Evolutionary conservation across 2,113 vertebrate genomes (phyloP), one percentile per base, ranked within the genome.

Genomic region (Fukomys damarensis): DNA sequence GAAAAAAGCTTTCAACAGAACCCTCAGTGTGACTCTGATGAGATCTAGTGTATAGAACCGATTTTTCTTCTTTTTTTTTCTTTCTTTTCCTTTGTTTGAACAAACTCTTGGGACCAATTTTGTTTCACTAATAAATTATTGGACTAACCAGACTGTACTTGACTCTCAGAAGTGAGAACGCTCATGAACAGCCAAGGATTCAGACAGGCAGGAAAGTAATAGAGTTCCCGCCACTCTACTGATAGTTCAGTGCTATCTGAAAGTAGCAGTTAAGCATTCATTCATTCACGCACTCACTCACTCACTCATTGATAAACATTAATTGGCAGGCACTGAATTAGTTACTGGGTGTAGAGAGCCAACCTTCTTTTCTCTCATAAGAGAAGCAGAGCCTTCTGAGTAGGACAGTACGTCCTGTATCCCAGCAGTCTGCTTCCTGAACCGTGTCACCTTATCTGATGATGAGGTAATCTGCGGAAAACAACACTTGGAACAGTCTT

Each of bases 101-200:
- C 32, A 97, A 94, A 97, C 76, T 61, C 89, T 97, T 61, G 46
- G 22, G 10, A 89, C 74, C 61, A 97, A 95, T 63, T 72, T 97
- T 95, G 38, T 92, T 96, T 98, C 95, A 95, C 97, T 96, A 97
- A 98, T 97, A 98, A 98, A 94, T 96, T 95, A 91, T 93, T 86
- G 80, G 41, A 90, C 72, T 72, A 91, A 87, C 86, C 74, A 70
- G 66, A 58, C 58, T 84, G 20, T 10, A 14, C 76, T 81, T 86
- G 66, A 72, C 86, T 94, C 91, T 81, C 82, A 54, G 81, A 94
- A 32, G 22, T 56, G 52, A 92, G 91, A 87, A 72, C 68, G 77
- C 35, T 56, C 2, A 1, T 1, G 3, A 70, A 26, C 35, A 26
- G 54, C 85, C 86, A 30, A 41, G 38, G 65, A 46, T 35, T 16